Conservation (phyloP, 2,888 invertebrate genomes). For the Osmoderma eremita region DNA sequence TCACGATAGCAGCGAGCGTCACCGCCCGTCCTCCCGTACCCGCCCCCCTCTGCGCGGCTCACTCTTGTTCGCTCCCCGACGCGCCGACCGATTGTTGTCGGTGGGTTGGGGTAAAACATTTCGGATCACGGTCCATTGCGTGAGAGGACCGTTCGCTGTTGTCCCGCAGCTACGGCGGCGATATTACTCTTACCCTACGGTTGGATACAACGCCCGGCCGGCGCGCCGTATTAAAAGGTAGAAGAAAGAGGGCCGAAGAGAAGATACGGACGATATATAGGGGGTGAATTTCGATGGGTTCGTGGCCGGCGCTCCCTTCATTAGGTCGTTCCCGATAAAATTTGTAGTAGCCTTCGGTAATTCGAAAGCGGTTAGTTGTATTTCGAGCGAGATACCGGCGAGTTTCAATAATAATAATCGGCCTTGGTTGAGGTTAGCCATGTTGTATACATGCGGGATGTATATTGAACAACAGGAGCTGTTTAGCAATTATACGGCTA, state of each 20-base stretch:
- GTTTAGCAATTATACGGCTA: too few species aligned
- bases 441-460: not conserved
- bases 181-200: conserved; percentile 37
- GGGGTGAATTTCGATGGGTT: conserved; percentile 32
- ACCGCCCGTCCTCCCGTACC: not conserved
- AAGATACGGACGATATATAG: conserved; percentile 9
- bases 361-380: conserved; percentile 19
- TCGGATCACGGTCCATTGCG: conserved; percentile 44
- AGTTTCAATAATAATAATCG: conserved; percentile 15
- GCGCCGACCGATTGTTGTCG: conserved; percentile 24
- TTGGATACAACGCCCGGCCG: conserved; percentile 20
- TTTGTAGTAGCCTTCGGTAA: conserved; percentile 36
- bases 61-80: conserved; percentile 32
- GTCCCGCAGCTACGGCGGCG: conserved; percentile 44
- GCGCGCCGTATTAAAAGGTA: conserved; percentile 33
- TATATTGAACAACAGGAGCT: too few species aligned
- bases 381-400: conserved; percentile 21
- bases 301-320: conserved; percentile 20
- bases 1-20: not conserved
- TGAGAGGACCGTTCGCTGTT: conserved; percentile 43
- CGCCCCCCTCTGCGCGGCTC: not conserved
- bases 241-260: not conserved
- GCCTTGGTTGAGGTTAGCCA: not conserved
- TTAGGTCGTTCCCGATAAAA: conserved; percentile 31
- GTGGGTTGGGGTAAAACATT: conserved; percentile 43